Percentiles rank a stretch among this genome's conserved stretches.
phyloP scores from a whole-genome alignment of 2,888 invertebrate genomes.

The Macropis europaea region DNA sequence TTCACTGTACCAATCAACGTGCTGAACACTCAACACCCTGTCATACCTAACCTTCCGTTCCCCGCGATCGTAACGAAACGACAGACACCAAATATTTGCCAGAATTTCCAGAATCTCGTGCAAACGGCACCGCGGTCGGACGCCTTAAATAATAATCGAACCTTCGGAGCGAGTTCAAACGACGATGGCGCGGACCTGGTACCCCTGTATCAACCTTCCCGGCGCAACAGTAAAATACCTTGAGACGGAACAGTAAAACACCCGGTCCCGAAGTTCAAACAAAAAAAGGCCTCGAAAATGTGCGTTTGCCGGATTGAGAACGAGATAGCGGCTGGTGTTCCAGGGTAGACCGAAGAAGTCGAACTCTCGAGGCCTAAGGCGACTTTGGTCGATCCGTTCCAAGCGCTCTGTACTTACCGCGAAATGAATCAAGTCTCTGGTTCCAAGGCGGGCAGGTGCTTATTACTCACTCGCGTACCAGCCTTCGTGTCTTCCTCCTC shows the following conservation, averaged over 20 bases:
- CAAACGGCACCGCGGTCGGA: too few species aligned
- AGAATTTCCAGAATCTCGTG: too few species aligned
- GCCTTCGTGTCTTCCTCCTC: not conserved
- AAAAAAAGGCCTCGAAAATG: conserved; percentile 30
- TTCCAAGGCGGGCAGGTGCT: conserved; percentile 78
- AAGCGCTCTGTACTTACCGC: conserved; percentile 78
- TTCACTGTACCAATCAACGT: too few species aligned
- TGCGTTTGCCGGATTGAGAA: conserved; percentile 22
- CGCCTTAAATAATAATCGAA: conserved; percentile 10
- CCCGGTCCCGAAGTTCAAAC: not conserved
- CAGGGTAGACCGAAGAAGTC: conserved; percentile 34
- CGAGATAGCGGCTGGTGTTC: conserved; percentile 28
- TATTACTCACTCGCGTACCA: conserved; percentile 74
- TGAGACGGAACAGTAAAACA: conserved; percentile 16
- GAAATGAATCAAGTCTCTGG: conserved; percentile 79
- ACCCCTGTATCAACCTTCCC: not conserved
- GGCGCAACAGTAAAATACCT: conserved; percentile 14
- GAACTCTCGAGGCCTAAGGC: conserved; percentile 70
- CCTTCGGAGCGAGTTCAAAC: not conserved
- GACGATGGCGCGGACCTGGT: conserved; percentile 5
- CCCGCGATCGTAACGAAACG: too few species aligned
- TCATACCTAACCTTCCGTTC: too few species aligned
- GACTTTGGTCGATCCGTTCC: conserved; percentile 62
- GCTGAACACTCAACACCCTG: too few species aligned
- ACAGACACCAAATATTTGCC: too few species aligned